Conservation (phyloP, 2,888 invertebrate genomes). For the Autographa gamma region DNA sequence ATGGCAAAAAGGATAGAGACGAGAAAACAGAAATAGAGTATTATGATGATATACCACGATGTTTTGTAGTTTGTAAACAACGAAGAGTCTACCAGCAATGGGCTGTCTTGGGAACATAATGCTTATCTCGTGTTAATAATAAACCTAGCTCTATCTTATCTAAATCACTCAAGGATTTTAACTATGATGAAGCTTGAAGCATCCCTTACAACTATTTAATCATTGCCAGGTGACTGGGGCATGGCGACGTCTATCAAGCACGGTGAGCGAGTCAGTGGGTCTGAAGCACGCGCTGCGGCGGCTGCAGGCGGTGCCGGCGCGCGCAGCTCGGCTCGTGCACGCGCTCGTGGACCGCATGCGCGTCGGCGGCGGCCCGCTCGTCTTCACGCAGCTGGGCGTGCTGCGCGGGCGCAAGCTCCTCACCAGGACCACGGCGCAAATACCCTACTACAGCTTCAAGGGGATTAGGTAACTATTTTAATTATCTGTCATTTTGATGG, state of each 20-base stretch:
- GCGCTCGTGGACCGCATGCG: slow-evolving; percentile 86
- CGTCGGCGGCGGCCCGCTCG: slow-evolving; percentile 85
- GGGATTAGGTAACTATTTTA: slow-evolving; percentile 80
- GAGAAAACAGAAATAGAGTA: too few relatives aligned
- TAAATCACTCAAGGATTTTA: too few relatives aligned
- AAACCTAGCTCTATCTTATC: too few relatives aligned
- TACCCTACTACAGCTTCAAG: slow-evolving; percentile 85
- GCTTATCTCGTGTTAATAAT: too few relatives aligned
- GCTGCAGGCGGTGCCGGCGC: slow-evolving; percentile 83
- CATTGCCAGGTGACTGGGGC: slow-evolving; percentile 81
- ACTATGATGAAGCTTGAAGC: neutral
- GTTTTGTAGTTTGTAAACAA: too few relatives aligned
- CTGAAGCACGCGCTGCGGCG: slow-evolving; percentile 84
- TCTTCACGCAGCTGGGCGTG: slow-evolving; percentile 77
- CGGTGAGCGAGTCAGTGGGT: slow-evolving; percentile 85
- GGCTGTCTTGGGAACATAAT: too few relatives aligned
- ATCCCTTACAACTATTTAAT: neutral
- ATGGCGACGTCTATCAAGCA: slow-evolving; percentile 84
- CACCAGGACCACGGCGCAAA: slow-evolving; percentile 79
- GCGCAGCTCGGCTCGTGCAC: slow-evolving; percentile 85
- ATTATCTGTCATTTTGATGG: neutral
- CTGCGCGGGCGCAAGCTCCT: slow-evolving; percentile 82
- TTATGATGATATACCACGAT: too few relatives aligned
- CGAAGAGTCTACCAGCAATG: too few relatives aligned
- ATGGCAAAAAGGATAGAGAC: too few relatives aligned